Evolutionary conservation across 2,113 vertebrate genomes (phyloP).

Genomic region (Myotis yumanensis): DNA sequence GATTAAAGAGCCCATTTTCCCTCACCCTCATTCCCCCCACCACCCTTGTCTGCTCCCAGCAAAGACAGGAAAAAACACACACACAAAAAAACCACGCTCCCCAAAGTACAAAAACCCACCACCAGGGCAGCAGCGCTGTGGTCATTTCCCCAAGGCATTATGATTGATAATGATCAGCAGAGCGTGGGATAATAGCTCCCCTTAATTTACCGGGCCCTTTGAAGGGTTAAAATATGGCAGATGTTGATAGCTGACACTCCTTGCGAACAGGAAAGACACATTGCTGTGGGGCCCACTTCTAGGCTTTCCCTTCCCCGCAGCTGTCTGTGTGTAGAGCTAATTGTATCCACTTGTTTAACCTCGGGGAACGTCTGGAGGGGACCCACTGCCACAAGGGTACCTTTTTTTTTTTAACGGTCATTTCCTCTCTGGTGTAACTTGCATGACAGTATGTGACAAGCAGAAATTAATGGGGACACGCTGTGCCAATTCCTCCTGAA

Average conservation of each 20-base stretch:
- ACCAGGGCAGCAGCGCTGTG: conserved; percentile 34
- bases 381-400: conserved; percentile 84
- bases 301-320: conserved; percentile 85
- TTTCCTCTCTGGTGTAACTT: conserved; percentile 92
- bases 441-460: conserved; percentile 91
- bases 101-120: conserved; percentile 56
- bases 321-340: conserved; percentile 88
- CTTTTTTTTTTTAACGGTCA: conserved; percentile 87
- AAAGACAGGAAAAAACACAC: background rate
- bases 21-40: background rate
- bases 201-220: conserved; percentile 60
- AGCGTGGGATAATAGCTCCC: conserved; percentile 61
- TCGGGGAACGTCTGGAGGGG: conserved; percentile 86
- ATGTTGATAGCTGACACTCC: conserved; percentile 89
- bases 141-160: conserved; percentile 66
- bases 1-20: background rate
- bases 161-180: conserved; percentile 69
- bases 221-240: conserved; percentile 86
- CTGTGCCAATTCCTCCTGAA: conserved; percentile 89
- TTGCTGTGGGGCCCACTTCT: conserved; percentile 80
- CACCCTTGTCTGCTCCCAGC: conserved; percentile 35
- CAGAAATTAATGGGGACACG: conserved; percentile 89
- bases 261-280: conserved; percentile 83
- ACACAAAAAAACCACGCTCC: background rate
- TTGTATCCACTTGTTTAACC: conserved; percentile 88